Percentiles rank a stretch among this genome's conserved stretches.
Conservation (phyloP, 2,888 invertebrate genomes). For the Volucella zonaria region DNA sequence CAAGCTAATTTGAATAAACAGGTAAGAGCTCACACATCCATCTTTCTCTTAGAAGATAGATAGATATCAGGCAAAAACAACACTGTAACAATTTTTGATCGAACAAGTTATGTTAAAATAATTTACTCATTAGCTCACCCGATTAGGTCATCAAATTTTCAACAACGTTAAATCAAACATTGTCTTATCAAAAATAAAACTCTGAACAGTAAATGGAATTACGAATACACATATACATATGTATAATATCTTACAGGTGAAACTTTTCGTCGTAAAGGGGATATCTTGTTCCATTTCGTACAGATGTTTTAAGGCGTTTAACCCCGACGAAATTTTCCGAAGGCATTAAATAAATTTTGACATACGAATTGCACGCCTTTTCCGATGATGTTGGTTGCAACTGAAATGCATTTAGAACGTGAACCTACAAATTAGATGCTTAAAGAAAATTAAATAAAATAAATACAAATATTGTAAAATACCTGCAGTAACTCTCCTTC, state of each 20-base stretch:
- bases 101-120: no score
- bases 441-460: not conserved
- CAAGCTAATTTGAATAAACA: no score
- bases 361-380: slow-evolving; percentile 26
- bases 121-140: no score
- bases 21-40: no score
- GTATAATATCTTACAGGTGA: slow-evolving; percentile 8
- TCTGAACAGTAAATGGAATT: no score
- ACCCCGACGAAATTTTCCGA: not conserved
- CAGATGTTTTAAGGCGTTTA: slow-evolving; percentile 1
- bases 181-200: no score
- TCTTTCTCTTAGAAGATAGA: no score
- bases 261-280: slow-evolving; percentile 34
- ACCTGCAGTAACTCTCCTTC: slow-evolving; percentile 5
- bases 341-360: slow-evolving; percentile 20
- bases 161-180: no score
- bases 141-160: no score
- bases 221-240: no score
- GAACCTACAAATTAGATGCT: slow-evolving; percentile 5
- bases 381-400: slow-evolving; percentile 10
- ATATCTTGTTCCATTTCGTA: slow-evolving; percentile 5
- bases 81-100: no score
- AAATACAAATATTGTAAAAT: not conserved
- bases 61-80: no score
- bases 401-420: slow-evolving; percentile 31